Base-by-base conservation (phyloP, 2,113 vertebrate species). In the Apistogramma diplotaenia region DNA sequence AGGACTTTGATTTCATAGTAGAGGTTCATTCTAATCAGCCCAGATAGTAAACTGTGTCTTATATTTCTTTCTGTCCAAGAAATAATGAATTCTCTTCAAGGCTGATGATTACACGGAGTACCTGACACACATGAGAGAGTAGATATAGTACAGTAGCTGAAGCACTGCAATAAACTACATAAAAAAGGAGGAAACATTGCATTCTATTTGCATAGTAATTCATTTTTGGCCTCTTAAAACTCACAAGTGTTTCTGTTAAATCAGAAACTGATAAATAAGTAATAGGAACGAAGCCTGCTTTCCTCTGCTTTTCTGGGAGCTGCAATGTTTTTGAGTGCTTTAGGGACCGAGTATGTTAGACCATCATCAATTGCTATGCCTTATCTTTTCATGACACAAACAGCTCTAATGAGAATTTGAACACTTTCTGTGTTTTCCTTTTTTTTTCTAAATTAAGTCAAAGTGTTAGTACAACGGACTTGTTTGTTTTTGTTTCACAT, bases 131-230 rank as follows among this genome's bases (percentile, higher is more conserved):
- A 57, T 58, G 82, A 89, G 81, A 81, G 79, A 65, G 60, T 74
- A 62, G 70, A 74, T 74, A 59, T 31, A 57, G 81, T 81, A 43
- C 83, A 58, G 86, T 91, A 85, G 83, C 77, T 88, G 89, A 87
- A 92, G 85, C 84, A 87, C 23, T 60, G 1, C n/a, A 82, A 12
- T 79, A 55, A 79, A 90, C 43, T n/a, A 65, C 65, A 83, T 83
- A 31, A 33, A 9, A 35, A 89, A 74, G 59, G 65, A 79, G 83
- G 78, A 83, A 87, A 78, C 73, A 51, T 75, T 87, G 83, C 78
- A 90, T 91, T 86, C 33, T 46, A 75, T 93, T 93, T 92, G 88
- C 91, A 93, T 93, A 84, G 70, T 88, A 89, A 93, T 93, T 78
- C 12, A 58, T 81, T 74, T 78, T 54, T 74, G 61, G 21, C 57